These are phyloP conservation scores for Mareca strepera DNA, from an alignment of 2,797 vertebrate species.

Conservation along the genomic window DNA sequence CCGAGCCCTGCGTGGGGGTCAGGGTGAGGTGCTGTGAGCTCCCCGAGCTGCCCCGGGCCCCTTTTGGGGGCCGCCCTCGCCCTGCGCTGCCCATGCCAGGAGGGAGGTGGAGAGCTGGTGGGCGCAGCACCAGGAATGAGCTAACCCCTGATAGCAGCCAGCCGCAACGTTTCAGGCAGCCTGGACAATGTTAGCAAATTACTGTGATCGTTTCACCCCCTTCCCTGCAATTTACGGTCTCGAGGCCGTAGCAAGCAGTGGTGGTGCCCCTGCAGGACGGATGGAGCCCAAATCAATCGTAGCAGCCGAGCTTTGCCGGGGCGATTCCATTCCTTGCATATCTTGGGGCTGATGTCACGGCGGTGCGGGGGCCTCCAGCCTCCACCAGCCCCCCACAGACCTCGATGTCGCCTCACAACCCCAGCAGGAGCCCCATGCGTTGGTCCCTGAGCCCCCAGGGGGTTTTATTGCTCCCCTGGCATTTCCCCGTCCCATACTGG, in stretches of 20 bases:
- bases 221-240: background rate
- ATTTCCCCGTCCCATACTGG: background rate
- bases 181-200: background rate
- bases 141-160: background rate
- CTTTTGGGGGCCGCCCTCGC: rapidly evolving
- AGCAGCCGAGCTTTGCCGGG: background rate
- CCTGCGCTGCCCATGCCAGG: background rate
- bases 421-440: background rate
- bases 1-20: rapidly evolving
- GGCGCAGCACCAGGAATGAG: background rate
- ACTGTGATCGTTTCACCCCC: background rate
- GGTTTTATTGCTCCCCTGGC: background rate
- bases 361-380: background rate
- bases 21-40: rapidly evolving
- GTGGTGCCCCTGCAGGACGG: background rate
- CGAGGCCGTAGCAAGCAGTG: background rate
- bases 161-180: background rate
- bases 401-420: background rate
- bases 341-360: conserved; percentile 22
- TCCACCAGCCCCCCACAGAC: background rate
- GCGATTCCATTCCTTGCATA: background rate
- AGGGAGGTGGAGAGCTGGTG: background rate
- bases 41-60: rapidly evolving
- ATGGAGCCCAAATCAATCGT: background rate
- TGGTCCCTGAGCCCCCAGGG: background rate